Evolutionary conservation across 2,797 vertebrate species (phyloP).

Genomic region (Leptodactylus fallax): DNA sequence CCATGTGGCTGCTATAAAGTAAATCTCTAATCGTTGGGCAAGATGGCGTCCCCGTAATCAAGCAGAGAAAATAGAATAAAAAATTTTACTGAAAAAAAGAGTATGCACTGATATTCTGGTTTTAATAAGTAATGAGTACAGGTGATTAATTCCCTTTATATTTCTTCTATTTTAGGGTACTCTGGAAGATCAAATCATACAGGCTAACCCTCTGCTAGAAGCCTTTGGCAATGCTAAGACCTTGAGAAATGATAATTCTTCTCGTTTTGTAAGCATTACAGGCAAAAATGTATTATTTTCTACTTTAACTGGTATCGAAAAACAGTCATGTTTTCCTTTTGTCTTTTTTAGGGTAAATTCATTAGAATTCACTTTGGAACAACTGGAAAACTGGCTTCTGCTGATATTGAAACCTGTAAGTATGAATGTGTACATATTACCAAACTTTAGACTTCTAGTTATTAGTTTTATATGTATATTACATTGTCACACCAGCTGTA

Average conservation of each 20-base stretch:
- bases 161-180: constrained; percentile 65
- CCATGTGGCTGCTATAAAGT: too few relatives aligned
- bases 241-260: constrained; percentile 70
- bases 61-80: too few relatives aligned
- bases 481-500: constrained; percentile 45
- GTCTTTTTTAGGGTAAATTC: constrained; percentile 82
- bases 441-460: too few relatives aligned
- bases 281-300: not conserved
- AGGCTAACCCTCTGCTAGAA: not conserved
- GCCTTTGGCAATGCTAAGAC: constrained; percentile 6
- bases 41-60: too few relatives aligned
- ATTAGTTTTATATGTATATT: constrained; percentile 58
- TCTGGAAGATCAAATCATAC: constrained; percentile 4
- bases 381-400: constrained; percentile 84
- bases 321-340: not conserved
- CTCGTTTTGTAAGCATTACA: constrained; percentile 68
- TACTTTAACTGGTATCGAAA: too few relatives aligned
- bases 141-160: too few relatives aligned
- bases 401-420: constrained; percentile 9
- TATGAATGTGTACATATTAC: too few relatives aligned
- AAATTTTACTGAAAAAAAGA: too few relatives aligned
- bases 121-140: too few relatives aligned
- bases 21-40: too few relatives aligned
- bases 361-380: constrained; percentile 90
- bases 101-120: too few relatives aligned